A percentile compares a stretch with the other conserved stretches of the same genome.
These are phyloP conservation scores for Neosilurus hyrtlii DNA, from an alignment of 2,797 vertebrate genomes.

Conservation along the genomic window DNA sequence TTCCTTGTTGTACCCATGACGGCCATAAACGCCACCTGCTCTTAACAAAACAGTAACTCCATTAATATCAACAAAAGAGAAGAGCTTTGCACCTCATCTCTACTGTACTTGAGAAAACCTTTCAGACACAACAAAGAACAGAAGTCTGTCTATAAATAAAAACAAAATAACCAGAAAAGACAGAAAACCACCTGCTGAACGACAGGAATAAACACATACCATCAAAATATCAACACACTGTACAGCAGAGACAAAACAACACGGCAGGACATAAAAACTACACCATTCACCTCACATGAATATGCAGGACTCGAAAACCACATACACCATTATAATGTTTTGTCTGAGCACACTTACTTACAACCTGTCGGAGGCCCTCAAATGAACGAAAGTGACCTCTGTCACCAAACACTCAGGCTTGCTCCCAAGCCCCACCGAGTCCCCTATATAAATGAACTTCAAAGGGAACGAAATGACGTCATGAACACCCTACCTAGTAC, in stretches of 20 bases:
- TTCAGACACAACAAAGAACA: background rate
- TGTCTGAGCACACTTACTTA: background rate
- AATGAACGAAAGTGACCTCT: conserved; percentile 48
- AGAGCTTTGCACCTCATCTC: background rate
- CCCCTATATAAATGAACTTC: background rate
- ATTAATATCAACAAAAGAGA: background rate
- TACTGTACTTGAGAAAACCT: background rate
- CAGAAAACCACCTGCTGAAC: background rate
- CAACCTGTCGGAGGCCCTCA: conserved; percentile 33
- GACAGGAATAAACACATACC: background rate
- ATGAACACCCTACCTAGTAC: background rate
- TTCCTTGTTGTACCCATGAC: background rate
- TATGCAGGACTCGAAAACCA: background rate
- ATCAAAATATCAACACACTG: background rate
- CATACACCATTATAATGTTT: background rate
- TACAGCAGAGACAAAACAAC: background rate
- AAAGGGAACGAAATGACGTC: background rate
- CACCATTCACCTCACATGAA: background rate
- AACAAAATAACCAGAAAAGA: background rate
- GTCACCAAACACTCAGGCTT: background rate
- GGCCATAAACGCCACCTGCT: conserved; percentile 7
- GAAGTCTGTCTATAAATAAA: background rate
- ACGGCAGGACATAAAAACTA: background rate
- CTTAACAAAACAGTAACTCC: background rate
- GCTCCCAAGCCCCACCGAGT: background rate